These are phyloP conservation scores for Uloborus plumipes DNA, from an alignment of 2,888 invertebrate species.

Conservation along the genomic window DNA sequence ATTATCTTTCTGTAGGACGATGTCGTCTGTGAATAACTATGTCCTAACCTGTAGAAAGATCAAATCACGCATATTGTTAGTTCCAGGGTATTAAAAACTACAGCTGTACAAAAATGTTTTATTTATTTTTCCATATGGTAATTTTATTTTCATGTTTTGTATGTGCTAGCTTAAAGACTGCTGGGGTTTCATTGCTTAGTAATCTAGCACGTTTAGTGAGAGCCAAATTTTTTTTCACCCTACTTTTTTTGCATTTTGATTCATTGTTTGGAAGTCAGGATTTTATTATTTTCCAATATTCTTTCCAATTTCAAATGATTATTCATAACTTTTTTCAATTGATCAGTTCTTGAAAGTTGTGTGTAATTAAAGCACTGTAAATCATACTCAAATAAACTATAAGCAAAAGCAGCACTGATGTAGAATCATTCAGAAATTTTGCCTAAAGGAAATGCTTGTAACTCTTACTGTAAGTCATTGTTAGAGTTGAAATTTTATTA, in stretches of 20 bases:
- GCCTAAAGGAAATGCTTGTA: too few relatives aligned
- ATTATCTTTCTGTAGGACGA: slow-evolving; percentile 33
- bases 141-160: slow-evolving; percentile 11
- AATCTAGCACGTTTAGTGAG: neutral
- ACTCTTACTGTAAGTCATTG: too few relatives aligned
- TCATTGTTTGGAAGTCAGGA: too few relatives aligned
- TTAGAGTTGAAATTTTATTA: too few relatives aligned
- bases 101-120: slow-evolving; percentile 15
- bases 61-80: slow-evolving; percentile 17
- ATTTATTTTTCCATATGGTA: slow-evolving; percentile 18
- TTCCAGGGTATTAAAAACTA: slow-evolving; percentile 18
- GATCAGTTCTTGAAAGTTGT: too few relatives aligned
- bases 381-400: too few relatives aligned
- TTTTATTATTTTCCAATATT: neutral
- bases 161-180: neutral
- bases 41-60: slow-evolving; percentile 36
- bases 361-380: too few relatives aligned
- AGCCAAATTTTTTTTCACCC: too few relatives aligned
- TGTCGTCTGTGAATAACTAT: slow-evolving; percentile 18
- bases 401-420: too few relatives aligned
- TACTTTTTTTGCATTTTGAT: too few relatives aligned
- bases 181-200: neutral
- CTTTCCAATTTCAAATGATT: neutral
- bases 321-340: neutral
- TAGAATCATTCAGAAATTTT: too few relatives aligned